Evolutionary conservation across 2,113 vertebrate species (phyloP), one percentile per base, ranked within the genome.

Genomic region (Ictidomys tridecemlineatus): DNA sequence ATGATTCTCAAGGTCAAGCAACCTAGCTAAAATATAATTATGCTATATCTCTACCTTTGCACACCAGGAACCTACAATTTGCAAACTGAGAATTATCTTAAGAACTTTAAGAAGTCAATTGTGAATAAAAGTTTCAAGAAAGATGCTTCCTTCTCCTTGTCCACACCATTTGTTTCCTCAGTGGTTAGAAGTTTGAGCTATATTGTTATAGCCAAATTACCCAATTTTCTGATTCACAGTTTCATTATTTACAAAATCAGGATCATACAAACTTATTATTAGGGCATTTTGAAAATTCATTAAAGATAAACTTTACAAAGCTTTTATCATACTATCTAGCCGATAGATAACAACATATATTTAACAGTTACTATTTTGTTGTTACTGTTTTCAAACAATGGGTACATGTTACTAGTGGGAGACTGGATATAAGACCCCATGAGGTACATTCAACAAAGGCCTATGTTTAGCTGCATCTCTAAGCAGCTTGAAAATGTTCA

Each of bases 191-290:
- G 20, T 80, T 90, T 90, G 6, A 10, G 24, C n/a, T 28, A 2
- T 14, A 7, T 69, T 26, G 87, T 76, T 14, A 67, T 92, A 30
- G 22, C 0, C 14, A 94, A 69, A 86, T 95, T 69, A 80, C 8
- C 3, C 24, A 65, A 58, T 8, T 28, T 56, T 83, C n/a, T 1
- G 63, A 0, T 80, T 79, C 28, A 24, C 51, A 77, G 17, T 92
- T 90, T 79, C 18, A 32, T 85, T 73, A 65, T 34, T 85, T 93
- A 84, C 67, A 89, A 85, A 85, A 56, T 61, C 14, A 34, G 1
- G 37, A 14, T 30, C 86, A 72, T 61, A 13, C 0, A 70, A 8
- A 4, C 6, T 56, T 32, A 85, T 89, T n/a, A 78, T 73, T 78
- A 67, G 45, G 18, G 10, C 3, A 37, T 79, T 39, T 39, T 63